phyloP scores from a whole-genome alignment of 1,140 invertebrate species.

The Drosophila takahashii region DNA sequence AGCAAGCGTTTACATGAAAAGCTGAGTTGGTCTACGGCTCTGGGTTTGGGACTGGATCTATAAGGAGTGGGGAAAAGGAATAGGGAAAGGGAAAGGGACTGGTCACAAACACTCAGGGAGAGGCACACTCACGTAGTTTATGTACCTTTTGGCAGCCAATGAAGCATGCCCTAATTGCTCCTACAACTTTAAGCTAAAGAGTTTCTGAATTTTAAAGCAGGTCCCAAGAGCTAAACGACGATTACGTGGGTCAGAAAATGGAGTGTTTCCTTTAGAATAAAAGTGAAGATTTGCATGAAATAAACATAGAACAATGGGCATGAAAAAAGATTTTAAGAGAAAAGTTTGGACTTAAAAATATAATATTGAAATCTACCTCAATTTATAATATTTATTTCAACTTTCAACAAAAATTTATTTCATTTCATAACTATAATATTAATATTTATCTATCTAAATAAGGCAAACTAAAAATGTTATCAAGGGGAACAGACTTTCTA shows the following conservation, averaged over 20 bases:
- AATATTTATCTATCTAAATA: too few relatives aligned
- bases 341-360: too few relatives aligned
- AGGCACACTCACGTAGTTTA: slow-evolving; percentile 59
- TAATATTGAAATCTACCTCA: not conserved
- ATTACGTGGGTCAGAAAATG: not conserved
- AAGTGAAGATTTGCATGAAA: not conserved
- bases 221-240: not conserved
- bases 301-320: not conserved
- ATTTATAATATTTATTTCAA: too few relatives aligned
- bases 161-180: slow-evolving; percentile 75
- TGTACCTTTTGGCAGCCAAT: slow-evolving; percentile 77
- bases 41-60: slow-evolving; percentile 9
- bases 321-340: not conserved
- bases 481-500: too few relatives aligned
- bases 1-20: slow-evolving; percentile 77
- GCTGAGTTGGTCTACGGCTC: slow-evolving; percentile 38
- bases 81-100: not conserved
- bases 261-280: too few relatives aligned
- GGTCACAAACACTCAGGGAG: slow-evolving; percentile 34
- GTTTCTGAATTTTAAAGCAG: slow-evolving; percentile 46
- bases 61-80: not conserved
- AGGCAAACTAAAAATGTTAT: too few relatives aligned
- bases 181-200: slow-evolving; percentile 57
- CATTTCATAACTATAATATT: too few relatives aligned
- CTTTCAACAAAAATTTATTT: too few relatives aligned